Evolutionary conservation across 1,140 invertebrate species (phyloP), one percentile per base, ranked within the genome.

Genomic region (Drosophila teissieri): DNA sequence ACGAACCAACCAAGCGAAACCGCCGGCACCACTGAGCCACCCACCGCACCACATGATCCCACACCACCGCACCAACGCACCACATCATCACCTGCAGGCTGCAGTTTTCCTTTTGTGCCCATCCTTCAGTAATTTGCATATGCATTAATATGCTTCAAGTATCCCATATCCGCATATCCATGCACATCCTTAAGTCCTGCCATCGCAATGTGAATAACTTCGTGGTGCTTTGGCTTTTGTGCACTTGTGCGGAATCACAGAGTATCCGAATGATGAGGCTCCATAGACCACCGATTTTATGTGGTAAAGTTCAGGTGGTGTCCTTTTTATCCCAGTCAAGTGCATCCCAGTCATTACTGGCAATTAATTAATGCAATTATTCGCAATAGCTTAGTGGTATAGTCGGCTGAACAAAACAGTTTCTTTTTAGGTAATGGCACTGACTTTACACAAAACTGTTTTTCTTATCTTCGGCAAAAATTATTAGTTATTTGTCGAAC

Each of bases 121-220:
- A 40, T 40, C 14, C 19, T 55, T 53, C 70, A 80, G 65, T 84
- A 79, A 83, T 83, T 78, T 83, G 58, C 68, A 81, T 82, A 75
- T 86, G 78, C 82, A 85, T 86, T 86, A 85, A 86, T 86, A 86
- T 81, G 82, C 81, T 58, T 78, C 82, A 74, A 72, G 76, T 49
- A 75, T 78, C 61, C 52, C 52, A 53, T 44, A 82, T 74, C 65
- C 69, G 48, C 45, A 64, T 61, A 54, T 54, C 36, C 63, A 46
- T 31, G 15, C 39, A 19, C 19, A 40, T 51, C 45, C 61, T 46
- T 75, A 17, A 34, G 39, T 37, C 40, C 57, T 53, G 31, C 31
- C 14, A 27, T 8, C 31, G 27, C 19, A 45, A 14, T 31, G 40
- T 60, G 46, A 39, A 73, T 62, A 61, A 65, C 62, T 37, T 27